phyloP scores from a whole-genome alignment of 2,888 invertebrate species.

The Macrophya alboannulata region DNA sequence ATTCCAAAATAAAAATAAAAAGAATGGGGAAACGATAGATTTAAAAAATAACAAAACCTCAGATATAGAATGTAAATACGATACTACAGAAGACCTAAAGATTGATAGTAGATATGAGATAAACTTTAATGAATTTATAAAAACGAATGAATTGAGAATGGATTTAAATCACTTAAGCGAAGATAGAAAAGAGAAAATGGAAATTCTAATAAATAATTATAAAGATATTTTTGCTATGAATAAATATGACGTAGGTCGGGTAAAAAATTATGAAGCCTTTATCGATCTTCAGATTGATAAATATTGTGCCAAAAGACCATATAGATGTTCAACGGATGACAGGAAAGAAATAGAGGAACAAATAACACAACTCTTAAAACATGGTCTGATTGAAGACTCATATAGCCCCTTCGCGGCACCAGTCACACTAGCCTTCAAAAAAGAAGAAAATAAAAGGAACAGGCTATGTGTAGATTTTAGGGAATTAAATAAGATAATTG shows the following conservation, averaged over 20 bases:
- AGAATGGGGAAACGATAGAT: conserved; percentile 19
- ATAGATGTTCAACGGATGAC: conserved; percentile 46
- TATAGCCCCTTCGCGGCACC: conserved; percentile 60
- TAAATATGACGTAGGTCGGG: conserved; percentile 59
- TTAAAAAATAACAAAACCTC: conserved; percentile 23
- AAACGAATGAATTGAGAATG: no score
- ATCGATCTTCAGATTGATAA: conserved; percentile 50
- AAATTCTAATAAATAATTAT: conserved; percentile 22
- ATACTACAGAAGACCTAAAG: conserved; percentile 40
- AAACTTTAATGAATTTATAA: no score
- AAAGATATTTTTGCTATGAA: not conserved
- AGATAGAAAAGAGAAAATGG: conserved; percentile 34
- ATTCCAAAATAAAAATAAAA: conserved; percentile 20
- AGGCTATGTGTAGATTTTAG: conserved; percentile 22
- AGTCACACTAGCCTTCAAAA: conserved; percentile 32
- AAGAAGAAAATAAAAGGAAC: conserved; percentile 11
- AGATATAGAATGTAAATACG: conserved; percentile 14
- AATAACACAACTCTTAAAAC: conserved; percentile 51
- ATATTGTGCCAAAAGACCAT: conserved; percentile 58
- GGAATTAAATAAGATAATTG: conserved; percentile 24
- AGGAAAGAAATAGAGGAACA: conserved; percentile 58
- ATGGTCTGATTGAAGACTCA: conserved; percentile 57
- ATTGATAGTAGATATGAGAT: no score
- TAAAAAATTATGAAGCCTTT: conserved; percentile 19
- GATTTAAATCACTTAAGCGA: not conserved